Percentiles rank a stretch among this genome's conserved stretches.
These are phyloP conservation scores for Podotricha telesiphe DNA, from an alignment of 2,888 invertebrate species.

Conservation along the genomic window DNA sequence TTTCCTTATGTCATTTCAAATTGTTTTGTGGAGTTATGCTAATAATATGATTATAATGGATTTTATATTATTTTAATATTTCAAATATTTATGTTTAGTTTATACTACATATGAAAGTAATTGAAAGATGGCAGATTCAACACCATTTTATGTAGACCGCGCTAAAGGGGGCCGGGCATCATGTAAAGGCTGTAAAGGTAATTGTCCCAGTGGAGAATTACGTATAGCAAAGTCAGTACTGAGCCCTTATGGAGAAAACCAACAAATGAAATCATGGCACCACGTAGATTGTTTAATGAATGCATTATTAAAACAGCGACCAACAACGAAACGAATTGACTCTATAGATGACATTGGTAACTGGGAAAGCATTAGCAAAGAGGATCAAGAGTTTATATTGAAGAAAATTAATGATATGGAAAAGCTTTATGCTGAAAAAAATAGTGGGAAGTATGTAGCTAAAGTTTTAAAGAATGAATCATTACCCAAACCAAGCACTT, in stretches of 20 bases:
- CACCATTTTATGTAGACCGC: conserved; percentile 88
- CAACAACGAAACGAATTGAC: conserved; percentile 92
- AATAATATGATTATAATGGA: conserved; percentile 1
- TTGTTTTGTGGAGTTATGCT: background rate
- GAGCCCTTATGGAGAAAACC: conserved; percentile 90
- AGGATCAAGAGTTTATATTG: conserved; percentile 86
- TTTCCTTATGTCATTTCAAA: conserved; percentile 1
- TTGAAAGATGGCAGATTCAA: conserved; percentile 54
- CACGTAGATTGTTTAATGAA: conserved; percentile 92
- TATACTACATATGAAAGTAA: background rate
- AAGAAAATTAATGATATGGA: conserved; percentile 86
- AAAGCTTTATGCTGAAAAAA: conserved; percentile 78
- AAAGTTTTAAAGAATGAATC: conserved; percentile 69
- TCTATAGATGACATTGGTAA: conserved; percentile 91
- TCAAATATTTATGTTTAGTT: background rate
- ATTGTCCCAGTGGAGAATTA: conserved; percentile 88
- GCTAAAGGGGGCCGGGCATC: conserved; percentile 91
- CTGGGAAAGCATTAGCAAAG: conserved; percentile 86
- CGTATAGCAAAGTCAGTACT: conserved; percentile 90
- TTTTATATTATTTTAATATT: background rate
- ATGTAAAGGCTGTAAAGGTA: conserved; percentile 94
- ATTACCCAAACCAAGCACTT: conserved; percentile 22
- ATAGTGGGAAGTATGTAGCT: conserved; percentile 74
- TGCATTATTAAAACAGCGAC: conserved; percentile 89
- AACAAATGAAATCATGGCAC: conserved; percentile 92